These are phyloP conservation scores for Labroides dimidiatus DNA, from an alignment of 2,797 vertebrate genomes.

Conservation along the genomic window DNA sequence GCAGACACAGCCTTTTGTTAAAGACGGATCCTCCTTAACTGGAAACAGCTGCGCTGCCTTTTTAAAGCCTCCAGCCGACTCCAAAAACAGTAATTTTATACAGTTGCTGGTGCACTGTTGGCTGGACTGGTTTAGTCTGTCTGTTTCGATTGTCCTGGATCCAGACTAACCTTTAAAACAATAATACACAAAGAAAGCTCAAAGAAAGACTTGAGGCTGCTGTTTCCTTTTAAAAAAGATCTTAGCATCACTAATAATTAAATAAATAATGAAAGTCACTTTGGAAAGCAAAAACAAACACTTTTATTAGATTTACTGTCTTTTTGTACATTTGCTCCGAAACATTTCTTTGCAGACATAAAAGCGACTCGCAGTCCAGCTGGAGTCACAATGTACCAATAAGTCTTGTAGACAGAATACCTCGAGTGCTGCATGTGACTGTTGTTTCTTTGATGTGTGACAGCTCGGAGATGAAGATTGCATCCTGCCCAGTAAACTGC, in stretches of 20 bases:
- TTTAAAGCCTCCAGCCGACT: neutral
- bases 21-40: too few relatives aligned
- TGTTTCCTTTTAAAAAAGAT: too few relatives aligned
- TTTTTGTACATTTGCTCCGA: neutral
- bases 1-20: too few relatives aligned
- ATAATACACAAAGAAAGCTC: neutral
- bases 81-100: neutral
- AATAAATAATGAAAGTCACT: too few relatives aligned
- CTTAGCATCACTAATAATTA: too few relatives aligned
- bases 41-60: too few relatives aligned
- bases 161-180: neutral
- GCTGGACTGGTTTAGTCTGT: neutral
- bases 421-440: constrained; percentile 19
- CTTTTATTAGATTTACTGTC: too few relatives aligned
- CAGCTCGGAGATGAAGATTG: constrained; percentile 96
- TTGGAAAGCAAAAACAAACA: too few relatives aligned
- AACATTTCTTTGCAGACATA: too few relatives aligned
- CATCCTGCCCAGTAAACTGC: constrained; percentile 96
- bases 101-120: neutral
- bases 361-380: too few relatives aligned
- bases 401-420: neutral
- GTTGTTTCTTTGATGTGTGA: constrained; percentile 30
- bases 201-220: neutral
- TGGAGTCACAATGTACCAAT: neutral
- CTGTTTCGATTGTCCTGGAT: neutral